These are phyloP conservation scores for Leucoraja erinaceus DNA, from an alignment of 2,113 vertebrate species.

Conservation along the genomic window DNA sequence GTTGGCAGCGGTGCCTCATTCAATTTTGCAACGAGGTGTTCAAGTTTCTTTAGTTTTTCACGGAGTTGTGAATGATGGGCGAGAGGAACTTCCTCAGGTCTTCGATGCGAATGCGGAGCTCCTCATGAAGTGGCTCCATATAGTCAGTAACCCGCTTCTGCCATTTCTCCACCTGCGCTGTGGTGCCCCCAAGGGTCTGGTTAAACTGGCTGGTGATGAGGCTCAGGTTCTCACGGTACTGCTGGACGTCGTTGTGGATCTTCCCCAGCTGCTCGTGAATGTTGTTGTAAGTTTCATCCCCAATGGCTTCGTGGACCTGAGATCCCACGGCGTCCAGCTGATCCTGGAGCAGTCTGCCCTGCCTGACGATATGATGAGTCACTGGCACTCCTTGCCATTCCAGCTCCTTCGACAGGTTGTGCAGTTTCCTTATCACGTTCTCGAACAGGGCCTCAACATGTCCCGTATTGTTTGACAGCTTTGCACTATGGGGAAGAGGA, in stretches of 20 bases:
- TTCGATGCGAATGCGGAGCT: background rate
- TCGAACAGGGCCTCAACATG: background rate
- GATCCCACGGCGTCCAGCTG: background rate
- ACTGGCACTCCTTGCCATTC: background rate
- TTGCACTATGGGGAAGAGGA: background rate
- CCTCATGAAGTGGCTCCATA: background rate
- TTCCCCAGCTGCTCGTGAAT: background rate
- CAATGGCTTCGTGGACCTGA: background rate
- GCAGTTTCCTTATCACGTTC: background rate
- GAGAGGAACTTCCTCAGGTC: background rate
- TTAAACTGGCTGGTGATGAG: background rate
- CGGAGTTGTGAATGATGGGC: background rate
- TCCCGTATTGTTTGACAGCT: background rate
- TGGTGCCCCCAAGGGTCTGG: background rate
- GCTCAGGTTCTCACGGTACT: too few relatives aligned
- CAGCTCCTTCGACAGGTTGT: background rate
- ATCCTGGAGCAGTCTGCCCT: background rate
- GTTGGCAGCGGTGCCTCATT: background rate
- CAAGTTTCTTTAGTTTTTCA: background rate
- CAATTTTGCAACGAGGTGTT: background rate
- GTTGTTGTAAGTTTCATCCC: background rate
- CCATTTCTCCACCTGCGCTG: background rate
- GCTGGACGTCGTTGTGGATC: background rate
- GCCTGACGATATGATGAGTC: background rate
- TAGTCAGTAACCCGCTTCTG: background rate